Base-by-base conservation (phyloP, 2,113 vertebrate species). In the Apodemus speciosus region DNA sequence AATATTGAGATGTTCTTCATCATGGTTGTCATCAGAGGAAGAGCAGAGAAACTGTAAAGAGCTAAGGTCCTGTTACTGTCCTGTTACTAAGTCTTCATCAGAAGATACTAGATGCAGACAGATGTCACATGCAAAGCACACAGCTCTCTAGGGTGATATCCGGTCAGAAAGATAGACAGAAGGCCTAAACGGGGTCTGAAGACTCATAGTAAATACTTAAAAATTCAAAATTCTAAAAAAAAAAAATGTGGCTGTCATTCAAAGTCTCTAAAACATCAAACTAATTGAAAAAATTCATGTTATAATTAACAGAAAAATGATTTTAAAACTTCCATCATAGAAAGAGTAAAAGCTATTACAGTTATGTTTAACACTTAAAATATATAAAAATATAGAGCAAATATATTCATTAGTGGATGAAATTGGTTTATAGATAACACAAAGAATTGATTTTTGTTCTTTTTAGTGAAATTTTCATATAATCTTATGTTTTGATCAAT, bases 71-170 rank as follows among this genome's bases (percentile, higher is more conserved):
- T 62, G 25, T 62, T 25, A 20, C 15, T 2, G 16, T 20, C 9
- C 9, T 8, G 1, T 32, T 23, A 62, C 16, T 40, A 4, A 40
- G 4, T 1, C 16, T 6, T 68, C 1, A 56, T 43, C 14, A 77
- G 2, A 77, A n/a, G 11, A 68, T 6, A 23, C 0, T 20, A 53
- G 3, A 11, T 69, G 20, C 10, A 38, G 66, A 20, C 4, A 5
- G 1, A 14, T 35, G 30, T 8, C 38, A 46, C 4, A 2, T 51
- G 25, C 2, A 6, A 27, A 13, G 8, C 23, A n/a, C 2, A 30
- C 2, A 40, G 0, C 2, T 75, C 11, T 11, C 2, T 23, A 40
- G 2, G 64, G 35, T 1, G 5, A 20, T 18, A 56, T 32, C 16
- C n/a, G 9, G 1, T 6, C 21, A 69, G 15, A 25, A 69, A 3